A percentile compares a stretch with the other conserved stretches of the same genome.
Evolutionary conservation across 92 coral and sea anemone genomes (phyloP).

Genomic region (Epizoanthus rinbou): DNA sequence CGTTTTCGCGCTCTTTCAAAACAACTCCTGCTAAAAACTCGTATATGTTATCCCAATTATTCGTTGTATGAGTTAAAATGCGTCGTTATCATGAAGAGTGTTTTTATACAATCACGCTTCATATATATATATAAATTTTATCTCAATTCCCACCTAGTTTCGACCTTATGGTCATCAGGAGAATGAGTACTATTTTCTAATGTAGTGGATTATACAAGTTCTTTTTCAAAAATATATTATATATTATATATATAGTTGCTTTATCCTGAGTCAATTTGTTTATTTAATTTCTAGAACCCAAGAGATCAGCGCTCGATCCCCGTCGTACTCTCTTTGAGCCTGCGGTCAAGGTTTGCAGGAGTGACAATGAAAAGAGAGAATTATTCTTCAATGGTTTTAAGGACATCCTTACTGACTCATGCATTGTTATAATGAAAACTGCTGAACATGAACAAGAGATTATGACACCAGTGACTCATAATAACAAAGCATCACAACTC

Average conservation of each 20-base stretch:
- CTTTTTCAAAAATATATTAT: no score
- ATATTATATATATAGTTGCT: no score
- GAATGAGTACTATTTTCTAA: no score
- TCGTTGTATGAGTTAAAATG: no score
- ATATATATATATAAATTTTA: neutral
- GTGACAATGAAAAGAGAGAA: constrained; percentile 28
- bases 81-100: no score
- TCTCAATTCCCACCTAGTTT: no score
- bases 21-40: no score
- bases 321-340: constrained; percentile 45
- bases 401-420: constrained; percentile 39
- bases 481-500: constrained; percentile 9
- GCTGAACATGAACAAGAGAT: constrained; percentile 33
- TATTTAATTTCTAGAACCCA: constrained; percentile 40
- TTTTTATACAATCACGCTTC: no score
- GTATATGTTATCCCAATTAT: no score
- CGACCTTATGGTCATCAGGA: no score
- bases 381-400: constrained; percentile 34
- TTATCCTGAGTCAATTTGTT: neutral
- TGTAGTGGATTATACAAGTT: no score
- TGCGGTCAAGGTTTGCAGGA: constrained; percentile 26
- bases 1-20: no score
- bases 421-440: constrained; percentile 43
- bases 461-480: constrained; percentile 1
- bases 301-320: constrained; percentile 32